These are phyloP conservation scores for Micronycteris hirsuta DNA, from an alignment of 2,113 vertebrate genomes.

Conservation along the genomic window DNA sequence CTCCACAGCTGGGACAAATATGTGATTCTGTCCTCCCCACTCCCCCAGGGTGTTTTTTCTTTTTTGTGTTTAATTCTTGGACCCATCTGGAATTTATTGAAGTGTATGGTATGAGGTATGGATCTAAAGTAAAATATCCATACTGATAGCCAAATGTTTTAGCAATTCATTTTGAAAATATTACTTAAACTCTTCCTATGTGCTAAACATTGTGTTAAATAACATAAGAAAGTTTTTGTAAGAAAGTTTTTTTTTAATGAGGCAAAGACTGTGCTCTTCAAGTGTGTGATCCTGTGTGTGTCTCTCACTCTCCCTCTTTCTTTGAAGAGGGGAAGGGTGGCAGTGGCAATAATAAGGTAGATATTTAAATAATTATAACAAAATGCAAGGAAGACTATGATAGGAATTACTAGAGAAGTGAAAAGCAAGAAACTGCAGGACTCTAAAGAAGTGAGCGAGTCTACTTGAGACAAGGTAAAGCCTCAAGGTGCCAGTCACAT, in stretches of 20 bases:
- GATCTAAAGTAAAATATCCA: constrained; percentile 69
- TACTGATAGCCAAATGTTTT: constrained; percentile 71
- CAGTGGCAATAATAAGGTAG: not conserved
- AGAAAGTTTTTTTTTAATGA: constrained; percentile 35
- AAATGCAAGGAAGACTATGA: not conserved
- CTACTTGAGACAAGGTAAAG: not conserved
- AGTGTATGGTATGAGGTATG: constrained; percentile 73
- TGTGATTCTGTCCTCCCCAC: constrained; percentile 62
- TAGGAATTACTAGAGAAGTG: not conserved
- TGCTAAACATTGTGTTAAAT: constrained; percentile 57
- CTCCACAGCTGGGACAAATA: constrained; percentile 73
- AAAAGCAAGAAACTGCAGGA: not conserved
- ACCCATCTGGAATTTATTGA: constrained; percentile 73
- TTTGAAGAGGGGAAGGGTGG: not conserved
- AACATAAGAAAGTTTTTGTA: not conserved
- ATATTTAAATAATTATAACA: constrained; percentile 43
- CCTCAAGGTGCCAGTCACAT: not conserved
- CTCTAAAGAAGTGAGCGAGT: constrained; percentile 1
- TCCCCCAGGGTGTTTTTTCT: constrained; percentile 61
- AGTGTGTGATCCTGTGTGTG: constrained; percentile 12
- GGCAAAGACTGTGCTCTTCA: not conserved
- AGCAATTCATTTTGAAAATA: constrained; percentile 65
- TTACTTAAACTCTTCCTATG: constrained; percentile 60
- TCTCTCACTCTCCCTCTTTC: not conserved
- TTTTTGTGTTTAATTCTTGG: constrained; percentile 67